Evolutionary conservation across 1,140 invertebrate species (phyloP).

Genomic region (Halyomorpha halys): DNA sequence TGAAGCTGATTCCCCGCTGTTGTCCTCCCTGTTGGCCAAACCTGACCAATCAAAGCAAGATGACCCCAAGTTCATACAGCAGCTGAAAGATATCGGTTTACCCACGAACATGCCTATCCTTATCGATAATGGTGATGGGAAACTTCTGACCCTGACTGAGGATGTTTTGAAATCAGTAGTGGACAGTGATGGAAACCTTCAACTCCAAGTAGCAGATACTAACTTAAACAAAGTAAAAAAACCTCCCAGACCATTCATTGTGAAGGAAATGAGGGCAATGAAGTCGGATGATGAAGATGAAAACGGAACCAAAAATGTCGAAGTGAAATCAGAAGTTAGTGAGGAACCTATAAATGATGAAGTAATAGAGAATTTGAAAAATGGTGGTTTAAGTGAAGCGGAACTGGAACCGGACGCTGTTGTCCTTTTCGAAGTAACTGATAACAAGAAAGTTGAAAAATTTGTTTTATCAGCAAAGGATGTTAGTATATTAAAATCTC

Average conservation of each 20-base stretch:
- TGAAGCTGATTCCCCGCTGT: conserved; percentile 27
- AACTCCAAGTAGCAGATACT: conserved; percentile 42
- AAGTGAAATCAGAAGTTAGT: conserved; percentile 10
- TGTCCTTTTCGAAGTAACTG: conserved; percentile 32
- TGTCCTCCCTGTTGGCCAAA: conserved; percentile 31
- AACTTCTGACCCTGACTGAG: conserved; percentile 45
- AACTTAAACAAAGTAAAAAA: conserved; percentile 17
- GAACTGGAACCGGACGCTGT: conserved; percentile 32
- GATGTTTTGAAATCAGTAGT: conserved; percentile 43
- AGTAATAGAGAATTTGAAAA: conserved; percentile 27
- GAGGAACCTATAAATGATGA: conserved; percentile 27
- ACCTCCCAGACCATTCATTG: conserved; percentile 20
- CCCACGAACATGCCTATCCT: conserved; percentile 44
- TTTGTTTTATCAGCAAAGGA: conserved; percentile 33
- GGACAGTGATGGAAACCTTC: conserved; percentile 43
- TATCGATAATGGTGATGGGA: conserved; percentile 44
- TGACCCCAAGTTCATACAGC: conserved; percentile 38
- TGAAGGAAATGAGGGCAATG: conserved; percentile 26
- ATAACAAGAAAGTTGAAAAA: conserved; percentile 32
- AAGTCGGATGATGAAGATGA: conserved; percentile 19
- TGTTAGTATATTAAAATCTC: conserved; percentile 29
- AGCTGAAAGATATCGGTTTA: conserved; percentile 43
- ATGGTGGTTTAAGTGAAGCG: conserved; percentile 25
- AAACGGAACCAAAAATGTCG: background rate
- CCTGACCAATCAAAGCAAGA: conserved; percentile 23